A percentile compares a stretch with the other conserved stretches of the same genome.
Evolutionary conservation across 2,888 invertebrate genomes (phyloP).

Genomic region (Caenorhabditis sp.): DNA sequence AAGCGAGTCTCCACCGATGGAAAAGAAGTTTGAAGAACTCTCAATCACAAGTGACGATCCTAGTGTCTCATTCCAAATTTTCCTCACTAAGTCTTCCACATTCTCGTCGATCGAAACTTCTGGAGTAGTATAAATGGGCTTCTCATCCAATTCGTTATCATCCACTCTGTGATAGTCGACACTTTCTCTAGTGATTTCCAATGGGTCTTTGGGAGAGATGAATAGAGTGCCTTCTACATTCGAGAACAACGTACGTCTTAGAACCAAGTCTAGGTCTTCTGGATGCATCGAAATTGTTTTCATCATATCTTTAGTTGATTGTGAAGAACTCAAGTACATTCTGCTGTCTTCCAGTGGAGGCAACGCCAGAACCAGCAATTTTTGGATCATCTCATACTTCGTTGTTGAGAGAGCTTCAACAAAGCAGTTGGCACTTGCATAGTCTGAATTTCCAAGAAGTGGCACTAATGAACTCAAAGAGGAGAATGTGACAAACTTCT

Average conservation of each 20-base stretch:
- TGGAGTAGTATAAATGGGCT: no score
- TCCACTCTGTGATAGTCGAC: constrained; percentile 35
- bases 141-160: neutral
- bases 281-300: constrained; percentile 11
- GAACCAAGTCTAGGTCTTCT: constrained; percentile 27
- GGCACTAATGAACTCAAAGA: constrained; percentile 75
- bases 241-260: constrained; percentile 40
- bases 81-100: neutral
- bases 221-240: constrained; percentile 27
- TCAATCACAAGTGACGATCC: constrained; percentile 15
- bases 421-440: constrained; percentile 76
- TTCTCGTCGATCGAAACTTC: neutral
- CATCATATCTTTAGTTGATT: constrained; percentile 40
- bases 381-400: constrained; percentile 9
- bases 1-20: constrained; percentile 79
- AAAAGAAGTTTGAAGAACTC: constrained; percentile 71
- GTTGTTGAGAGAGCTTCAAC: constrained; percentile 65
- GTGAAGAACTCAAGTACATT: constrained; percentile 54
- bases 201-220: constrained; percentile 37
- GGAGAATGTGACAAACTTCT: constrained; percentile 71
- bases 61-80: constrained; percentile 56
- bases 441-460: constrained; percentile 75
- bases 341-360: constrained; percentile 65
- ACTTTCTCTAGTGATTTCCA: constrained; percentile 4
- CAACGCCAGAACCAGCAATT: constrained; percentile 59